Base-by-base conservation (phyloP, 2,113 vertebrate genomes). In the Prinia subflava region DNA sequence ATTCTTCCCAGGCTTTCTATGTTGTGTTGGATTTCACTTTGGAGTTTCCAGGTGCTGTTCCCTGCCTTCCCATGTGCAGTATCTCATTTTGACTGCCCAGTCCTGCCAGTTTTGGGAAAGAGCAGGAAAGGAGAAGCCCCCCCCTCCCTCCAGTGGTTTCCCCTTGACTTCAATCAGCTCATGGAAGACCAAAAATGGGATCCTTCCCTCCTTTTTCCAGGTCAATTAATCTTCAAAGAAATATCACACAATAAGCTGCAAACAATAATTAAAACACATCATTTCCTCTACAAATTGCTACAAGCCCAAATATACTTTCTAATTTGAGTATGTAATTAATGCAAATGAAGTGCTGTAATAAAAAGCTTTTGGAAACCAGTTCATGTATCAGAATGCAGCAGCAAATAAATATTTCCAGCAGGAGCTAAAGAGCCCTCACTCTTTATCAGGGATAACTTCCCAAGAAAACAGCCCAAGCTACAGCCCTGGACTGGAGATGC, bases 71-170 rank as follows among this genome's bases (percentile, higher is more conserved):
- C 6, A 4, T 2, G 7, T n/a, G 37, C 21, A 33, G 9, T 1
- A 5, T 55, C 47, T 68, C 2, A 0, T 25, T 50, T 44, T 0
- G 0, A 4, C 10, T 65, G 6, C 49, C 8, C 17, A 21, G 21
- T 30, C 25, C 59, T 64, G 25, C 5, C 49, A 23, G 24, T 8
- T 37, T 37, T 37, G 49, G 27, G 37, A 18, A 90, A 49, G 10
- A 60, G 12, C 21, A 52, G 21, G 50, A 47, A 39, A 44, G 23
- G 25, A 64, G 22, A 2, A 74, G 7, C 16, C 21, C 21, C 30
- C 7, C 10, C 2, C 9, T 62, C 63, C 28, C 24, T 49, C 16
- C 56, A 25, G 27, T 13, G 31, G 10, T 24, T 65, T 70, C 31
- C 28, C 44, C n/a, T 44, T 30, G 50, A 19, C 22, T 52, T 42